Base-by-base conservation (phyloP, 2,888 invertebrate genomes). In the Lydus trimaculatus region DNA sequence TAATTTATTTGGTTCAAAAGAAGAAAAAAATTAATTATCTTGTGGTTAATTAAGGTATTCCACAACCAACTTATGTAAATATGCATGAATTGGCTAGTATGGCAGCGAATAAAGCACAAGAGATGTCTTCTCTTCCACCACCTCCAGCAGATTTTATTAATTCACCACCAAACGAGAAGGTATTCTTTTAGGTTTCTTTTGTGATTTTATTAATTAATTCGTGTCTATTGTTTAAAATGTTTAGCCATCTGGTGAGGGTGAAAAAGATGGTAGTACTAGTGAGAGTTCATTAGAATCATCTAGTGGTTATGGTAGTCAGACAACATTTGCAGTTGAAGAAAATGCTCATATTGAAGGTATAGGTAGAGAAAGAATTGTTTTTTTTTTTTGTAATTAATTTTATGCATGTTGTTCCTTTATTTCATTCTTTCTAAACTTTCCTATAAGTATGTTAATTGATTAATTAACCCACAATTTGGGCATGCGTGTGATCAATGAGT, bases 21-120 rank as follows among this genome's bases (percentile, higher is more conserved):
- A n/a, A n/a, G n/a, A n/a, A n/a, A n/a, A n/a, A n/a, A n/a, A n/a
- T n/a, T 52, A 17, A n/a, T 20, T 48, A 31, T 63, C 56, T 66
- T 66, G 9, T 17, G 52, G 15, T 31, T 58, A 52, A 17, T 61
- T 52, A 31, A 65, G 89, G 88, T 78, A 86, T 88, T 81, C 89
- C 89, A 58, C 92, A 92, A 85, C 96, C 96, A 28, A 90, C 95
- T 80, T 96, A 96, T 86, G 95, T 95, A 79, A 96, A 96, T 84
- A 95, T 95, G 95, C 94, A 94, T 73, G 96, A 96, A 84, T 86
- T 96, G 82, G 94, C 94, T 28, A 91, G 90, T 78, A 88, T 95
- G 87, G 95, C 95, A 58, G 94, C 94, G 13, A 89, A 87, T 85
- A 94, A 88, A 86, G 92, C 85, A 85, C 93, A 89, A 80, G 88